These are phyloP conservation scores for Megaptera novaeangliae DNA, from an alignment of 2,113 vertebrate species.

Conservation along the genomic window DNA sequence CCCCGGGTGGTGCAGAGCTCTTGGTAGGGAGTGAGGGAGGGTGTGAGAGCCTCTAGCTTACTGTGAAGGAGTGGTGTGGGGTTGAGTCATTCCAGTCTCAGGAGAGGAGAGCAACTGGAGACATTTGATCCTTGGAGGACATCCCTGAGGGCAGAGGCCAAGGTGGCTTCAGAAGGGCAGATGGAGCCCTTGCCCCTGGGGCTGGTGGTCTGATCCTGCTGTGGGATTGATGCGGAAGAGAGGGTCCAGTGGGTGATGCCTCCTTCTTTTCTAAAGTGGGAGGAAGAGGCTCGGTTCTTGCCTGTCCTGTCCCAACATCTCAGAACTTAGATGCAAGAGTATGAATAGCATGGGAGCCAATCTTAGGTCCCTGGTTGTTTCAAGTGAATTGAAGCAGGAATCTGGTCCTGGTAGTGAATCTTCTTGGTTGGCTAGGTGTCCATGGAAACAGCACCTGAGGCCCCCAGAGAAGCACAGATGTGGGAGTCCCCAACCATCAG, in stretches of 20 bases:
- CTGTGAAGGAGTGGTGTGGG: not conserved
- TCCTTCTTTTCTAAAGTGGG: not conserved
- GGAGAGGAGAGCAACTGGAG: not conserved
- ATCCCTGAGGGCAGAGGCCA: not conserved
- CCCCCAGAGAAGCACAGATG: not conserved
- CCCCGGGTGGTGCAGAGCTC: accelerated
- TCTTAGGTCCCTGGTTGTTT: not conserved
- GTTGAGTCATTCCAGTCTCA: not conserved
- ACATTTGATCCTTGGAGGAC: not conserved
- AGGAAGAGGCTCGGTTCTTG: not conserved
- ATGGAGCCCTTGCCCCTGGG: not conserved
- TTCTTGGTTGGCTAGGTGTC: not conserved
- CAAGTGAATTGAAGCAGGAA: not conserved
- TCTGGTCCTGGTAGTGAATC: not conserved
- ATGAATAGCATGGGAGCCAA: not conserved
- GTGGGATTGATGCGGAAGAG: not conserved
- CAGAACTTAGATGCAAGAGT: not conserved
- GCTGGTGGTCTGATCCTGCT: not conserved
- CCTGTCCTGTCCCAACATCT: not conserved
- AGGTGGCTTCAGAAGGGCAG: not conserved
- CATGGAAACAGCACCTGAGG: not conserved
- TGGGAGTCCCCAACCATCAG: not conserved
- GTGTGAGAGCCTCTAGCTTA: not conserved
- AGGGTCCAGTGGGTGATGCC: not conserved
- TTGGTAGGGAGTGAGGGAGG: not conserved